phyloP scores from a whole-genome alignment of 1,140 invertebrate species.

The Bombus sibiricus region DNA sequence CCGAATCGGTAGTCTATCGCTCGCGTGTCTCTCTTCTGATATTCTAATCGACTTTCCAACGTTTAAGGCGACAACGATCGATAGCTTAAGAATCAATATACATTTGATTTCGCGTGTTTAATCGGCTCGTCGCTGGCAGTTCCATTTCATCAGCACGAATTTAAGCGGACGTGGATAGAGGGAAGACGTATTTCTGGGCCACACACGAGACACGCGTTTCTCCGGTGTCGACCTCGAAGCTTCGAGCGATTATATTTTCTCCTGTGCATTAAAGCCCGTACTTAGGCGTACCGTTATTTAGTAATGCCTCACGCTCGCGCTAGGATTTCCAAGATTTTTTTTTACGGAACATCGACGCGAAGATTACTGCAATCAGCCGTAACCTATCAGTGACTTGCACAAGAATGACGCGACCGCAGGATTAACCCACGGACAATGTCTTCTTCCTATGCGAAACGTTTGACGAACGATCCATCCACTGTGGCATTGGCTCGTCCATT shows the following conservation, averaged over 20 bases:
- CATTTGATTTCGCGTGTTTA: neutral
- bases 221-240: slow-evolving; percentile 22
- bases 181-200: slow-evolving; percentile 44
- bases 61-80: neutral
- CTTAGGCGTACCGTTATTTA: slow-evolving; percentile 67
- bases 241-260: slow-evolving; percentile 62
- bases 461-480: slow-evolving; percentile 2
- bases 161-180: neutral
- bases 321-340: slow-evolving; percentile 53
- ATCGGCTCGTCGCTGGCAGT: no score
- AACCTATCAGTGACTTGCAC: slow-evolving; percentile 65
- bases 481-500: slow-evolving; percentile 5
- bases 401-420: slow-evolving; percentile 56
- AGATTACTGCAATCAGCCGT: slow-evolving; percentile 68
- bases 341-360: slow-evolving; percentile 56
- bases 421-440: slow-evolving; percentile 63
- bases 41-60: slow-evolving; percentile 43
- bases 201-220: slow-evolving; percentile 28
- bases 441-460: slow-evolving; percentile 46
- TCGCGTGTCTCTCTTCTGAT: slow-evolving; percentile 26
- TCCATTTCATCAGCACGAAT: neutral
- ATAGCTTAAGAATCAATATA: neutral
- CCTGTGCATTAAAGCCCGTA: slow-evolving; percentile 63
- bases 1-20: slow-evolving; percentile 11
- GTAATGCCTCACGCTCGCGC: slow-evolving; percentile 59